Conservation (phyloP, 2,888 invertebrate genomes). For the Lysandra coridon region DNA sequence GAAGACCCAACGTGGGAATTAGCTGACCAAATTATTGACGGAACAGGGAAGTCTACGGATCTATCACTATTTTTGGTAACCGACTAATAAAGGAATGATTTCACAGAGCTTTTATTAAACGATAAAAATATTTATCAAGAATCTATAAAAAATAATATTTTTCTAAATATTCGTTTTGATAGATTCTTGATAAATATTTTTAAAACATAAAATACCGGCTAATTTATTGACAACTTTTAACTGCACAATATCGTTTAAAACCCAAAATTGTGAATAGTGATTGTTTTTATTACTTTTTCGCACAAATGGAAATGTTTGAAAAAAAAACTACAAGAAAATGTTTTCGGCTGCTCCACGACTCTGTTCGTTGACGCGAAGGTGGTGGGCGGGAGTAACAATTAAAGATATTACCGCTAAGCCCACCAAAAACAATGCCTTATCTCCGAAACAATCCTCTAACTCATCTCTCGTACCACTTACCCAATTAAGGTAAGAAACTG, state of each 20-base stretch:
- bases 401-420: constrained; percentile 57
- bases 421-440: constrained; percentile 39
- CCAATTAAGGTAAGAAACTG: constrained; percentile 22
- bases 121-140: too few relatives aligned
- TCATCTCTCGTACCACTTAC: constrained; percentile 25
- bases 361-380: constrained; percentile 53
- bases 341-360: constrained; percentile 43
- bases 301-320: too few relatives aligned
- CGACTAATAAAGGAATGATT: too few relatives aligned
- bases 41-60: constrained; percentile 42
- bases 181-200: too few relatives aligned
- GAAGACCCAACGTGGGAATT: constrained; percentile 62
- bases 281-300: too few relatives aligned
- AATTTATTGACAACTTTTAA: too few relatives aligned
- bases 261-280: too few relatives aligned
- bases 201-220: too few relatives aligned
- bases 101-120: too few relatives aligned
- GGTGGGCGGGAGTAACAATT: constrained; percentile 66
- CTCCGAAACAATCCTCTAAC: constrained; percentile 31
- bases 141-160: too few relatives aligned
- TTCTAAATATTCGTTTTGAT: too few relatives aligned
- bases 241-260: too few relatives aligned
- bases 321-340: neutral
- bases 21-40: constrained; percentile 49
- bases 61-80: neutral